Evolutionary conservation across 1,140 invertebrate genomes (phyloP).

Genomic region (Zaprionus taronus): DNA sequence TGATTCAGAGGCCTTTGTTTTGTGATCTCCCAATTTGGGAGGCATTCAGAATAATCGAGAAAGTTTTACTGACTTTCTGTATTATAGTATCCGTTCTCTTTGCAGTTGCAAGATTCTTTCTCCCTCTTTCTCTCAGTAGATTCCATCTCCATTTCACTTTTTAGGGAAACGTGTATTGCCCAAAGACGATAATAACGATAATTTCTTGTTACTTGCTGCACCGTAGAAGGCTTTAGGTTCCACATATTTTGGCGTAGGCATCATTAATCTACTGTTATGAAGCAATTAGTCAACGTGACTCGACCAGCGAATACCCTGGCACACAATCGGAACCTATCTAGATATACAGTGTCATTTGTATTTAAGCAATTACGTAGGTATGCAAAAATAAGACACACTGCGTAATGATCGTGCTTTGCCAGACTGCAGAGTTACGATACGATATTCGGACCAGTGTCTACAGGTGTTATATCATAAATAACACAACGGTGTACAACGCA

Average conservation of each 20-base stretch:
- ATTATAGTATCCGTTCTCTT: not conserved
- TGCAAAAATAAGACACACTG: not conserved
- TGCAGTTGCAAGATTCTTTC: not conserved
- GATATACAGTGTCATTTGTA: not conserved
- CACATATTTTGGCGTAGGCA: not conserved
- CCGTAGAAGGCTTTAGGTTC: not conserved
- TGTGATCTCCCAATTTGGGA: slow-evolving; percentile 8
- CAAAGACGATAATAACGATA: not conserved
- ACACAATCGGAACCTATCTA: not conserved
- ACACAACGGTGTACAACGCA: slow-evolving; percentile 56
- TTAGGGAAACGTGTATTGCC: not conserved
- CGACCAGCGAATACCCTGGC: not conserved
- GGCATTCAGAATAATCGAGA: not conserved
- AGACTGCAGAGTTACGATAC: not conserved
- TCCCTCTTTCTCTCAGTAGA: not conserved
- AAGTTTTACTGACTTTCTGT: not conserved
- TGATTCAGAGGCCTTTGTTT: slow-evolving; percentile 3
- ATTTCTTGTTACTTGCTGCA: not conserved
- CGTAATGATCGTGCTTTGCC: not conserved
- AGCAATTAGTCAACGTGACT: not conserved
- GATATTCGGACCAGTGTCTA: slow-evolving; percentile 19
- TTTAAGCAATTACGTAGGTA: not conserved
- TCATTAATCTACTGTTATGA: slow-evolving; percentile 1
- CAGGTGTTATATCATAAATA: slow-evolving; percentile 71
- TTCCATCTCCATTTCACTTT: not conserved